Evolutionary conservation across 2,797 vertebrate genomes (phyloP), one percentile per base, ranked within the genome.

Genomic region (Danio choprae): DNA sequence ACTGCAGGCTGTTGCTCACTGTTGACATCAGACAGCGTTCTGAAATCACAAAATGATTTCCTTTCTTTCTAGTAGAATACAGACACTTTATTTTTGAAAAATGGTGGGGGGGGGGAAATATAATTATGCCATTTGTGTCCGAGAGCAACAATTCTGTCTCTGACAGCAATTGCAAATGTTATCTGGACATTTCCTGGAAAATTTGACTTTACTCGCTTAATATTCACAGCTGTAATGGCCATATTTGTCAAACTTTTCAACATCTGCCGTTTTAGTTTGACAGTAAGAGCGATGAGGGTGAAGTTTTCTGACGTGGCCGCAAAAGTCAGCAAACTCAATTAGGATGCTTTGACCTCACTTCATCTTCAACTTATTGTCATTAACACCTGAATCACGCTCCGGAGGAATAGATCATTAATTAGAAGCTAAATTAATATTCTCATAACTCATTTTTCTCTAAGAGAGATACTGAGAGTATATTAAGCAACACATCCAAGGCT

Each of bases 251-350:
- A 29, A 68, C 11, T 15, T 59, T n/a, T 68, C 22, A 77, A 13
- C 7, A 16, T 56, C 15, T 68, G 63, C 51, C 10, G 18, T 77
- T 69, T 69, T 6, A 50, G 22, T 46, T 46, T 69, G 75, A 58
- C 43, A 59, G 51, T 20, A 20, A 38, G 7, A 67, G 62, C 40
- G 29, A 67, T 41, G 13, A 55, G 55, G 18, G 5, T 5, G 62
- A 38, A 38, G 10, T 67, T 46, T 41, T 41, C 40, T 13, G 9
- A 64, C 63, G 46, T 50, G 18, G n/a, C 22, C 22, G 40, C 13
- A 41, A 20, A 77, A 67, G 51, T 68, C 63, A 12, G 51, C 41
- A 58, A 77, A 77, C 51, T 59, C 41, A 56, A 43, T 67, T 56
- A 68, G 68, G 15, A 11, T 38, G 10, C 11, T 46, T 18, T 46